Evolutionary conservation across 2,888 invertebrate genomes (phyloP).

Genomic region (Ctena decussata): DNA sequence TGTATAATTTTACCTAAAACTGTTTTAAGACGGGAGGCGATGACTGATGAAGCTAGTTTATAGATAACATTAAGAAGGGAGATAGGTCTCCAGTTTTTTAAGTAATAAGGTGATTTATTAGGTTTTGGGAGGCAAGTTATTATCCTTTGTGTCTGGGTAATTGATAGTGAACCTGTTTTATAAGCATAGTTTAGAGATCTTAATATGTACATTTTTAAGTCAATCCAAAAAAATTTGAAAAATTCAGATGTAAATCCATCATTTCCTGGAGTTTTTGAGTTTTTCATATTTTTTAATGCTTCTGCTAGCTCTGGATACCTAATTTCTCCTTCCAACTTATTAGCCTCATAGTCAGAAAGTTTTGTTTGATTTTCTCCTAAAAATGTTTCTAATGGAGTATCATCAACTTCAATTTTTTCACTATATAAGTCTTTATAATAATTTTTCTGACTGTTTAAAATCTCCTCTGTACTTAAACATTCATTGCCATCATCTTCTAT

Average conservation of each 20-base stretch:
- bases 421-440: neutral
- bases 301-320: neutral
- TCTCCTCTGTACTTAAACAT: neutral
- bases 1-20: neutral
- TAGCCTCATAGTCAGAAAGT: neutral
- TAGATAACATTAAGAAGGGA: neutral
- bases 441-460: neutral
- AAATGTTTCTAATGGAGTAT: neutral
- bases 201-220: neutral
- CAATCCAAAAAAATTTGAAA: neutral
- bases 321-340: neutral
- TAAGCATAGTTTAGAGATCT: conserved; percentile 1
- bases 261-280: neutral
- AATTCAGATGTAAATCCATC: neutral
- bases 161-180: neutral
- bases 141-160: neutral
- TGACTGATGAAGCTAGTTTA: neutral
- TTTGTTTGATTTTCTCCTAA: neutral
- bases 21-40: neutral
- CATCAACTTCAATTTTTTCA: neutral
- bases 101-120: neutral
- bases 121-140: conserved; percentile 1
- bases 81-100: neutral
- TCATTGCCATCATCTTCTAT: neutral
- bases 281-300: neutral